Evolutionary conservation across 2,888 invertebrate genomes (phyloP).

Genomic region (Tanytarsus gracilentus): DNA sequence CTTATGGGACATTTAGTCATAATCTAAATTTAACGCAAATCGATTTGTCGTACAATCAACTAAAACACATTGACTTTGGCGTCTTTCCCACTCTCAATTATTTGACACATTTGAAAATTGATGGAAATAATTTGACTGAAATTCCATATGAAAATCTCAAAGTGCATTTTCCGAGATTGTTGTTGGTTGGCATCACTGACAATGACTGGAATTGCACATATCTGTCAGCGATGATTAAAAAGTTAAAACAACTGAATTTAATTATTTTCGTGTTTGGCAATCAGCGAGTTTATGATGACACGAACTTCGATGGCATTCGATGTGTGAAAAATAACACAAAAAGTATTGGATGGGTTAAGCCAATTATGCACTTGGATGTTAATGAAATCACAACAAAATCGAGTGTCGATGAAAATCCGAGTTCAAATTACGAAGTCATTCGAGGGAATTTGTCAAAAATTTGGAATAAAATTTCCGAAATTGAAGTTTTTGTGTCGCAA

Average conservation of each 20-base stretch:
- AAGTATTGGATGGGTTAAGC: background rate
- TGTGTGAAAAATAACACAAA: conserved; percentile 7
- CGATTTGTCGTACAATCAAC: conserved; percentile 28
- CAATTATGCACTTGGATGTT: conserved; percentile 13
- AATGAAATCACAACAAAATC: background rate
- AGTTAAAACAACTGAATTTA: conserved; percentile 14
- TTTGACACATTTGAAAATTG: conserved; percentile 22
- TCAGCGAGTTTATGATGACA: conserved; percentile 1
- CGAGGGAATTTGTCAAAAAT: background rate
- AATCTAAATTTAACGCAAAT: conserved; percentile 24
- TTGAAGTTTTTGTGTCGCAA: background rate
- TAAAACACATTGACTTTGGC: conserved; percentile 24
- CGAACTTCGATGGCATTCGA: conserved; percentile 23
- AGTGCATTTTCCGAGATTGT: conserved; percentile 24
- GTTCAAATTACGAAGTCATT: background rate
- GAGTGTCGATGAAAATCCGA: background rate
- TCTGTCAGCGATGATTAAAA: conserved; percentile 23
- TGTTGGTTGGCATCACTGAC: conserved; percentile 24
- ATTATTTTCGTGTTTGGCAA: conserved; percentile 11
- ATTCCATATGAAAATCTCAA: conserved; percentile 21
- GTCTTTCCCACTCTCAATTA: conserved; percentile 26
- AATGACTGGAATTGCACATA: conserved; percentile 30
- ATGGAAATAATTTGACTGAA: conserved; percentile 29
- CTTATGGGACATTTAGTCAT: conserved; percentile 28
- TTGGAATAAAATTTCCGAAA: background rate